These are phyloP conservation scores for Syngnathus floridae DNA, from an alignment of 2,113 vertebrate genomes.

Conservation along the genomic window DNA sequence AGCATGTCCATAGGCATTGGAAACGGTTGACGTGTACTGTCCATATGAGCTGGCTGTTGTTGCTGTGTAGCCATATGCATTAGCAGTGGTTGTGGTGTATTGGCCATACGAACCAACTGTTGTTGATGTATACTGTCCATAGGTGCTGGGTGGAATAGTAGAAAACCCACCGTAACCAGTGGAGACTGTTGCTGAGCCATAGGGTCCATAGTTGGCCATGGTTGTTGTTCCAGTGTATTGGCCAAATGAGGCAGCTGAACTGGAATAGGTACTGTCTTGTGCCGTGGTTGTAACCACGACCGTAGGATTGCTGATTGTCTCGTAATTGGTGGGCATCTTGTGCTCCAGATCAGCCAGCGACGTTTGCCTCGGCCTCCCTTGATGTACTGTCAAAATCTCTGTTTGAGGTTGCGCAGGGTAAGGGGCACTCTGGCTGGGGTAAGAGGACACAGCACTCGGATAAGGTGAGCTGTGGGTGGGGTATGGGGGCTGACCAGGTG, in stretches of 20 bases:
- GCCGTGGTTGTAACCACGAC: constrained; percentile 75
- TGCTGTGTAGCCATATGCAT: constrained; percentile 70
- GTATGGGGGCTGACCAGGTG: constrained; percentile 74
- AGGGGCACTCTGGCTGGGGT: constrained; percentile 73
- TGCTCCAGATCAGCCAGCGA: constrained; percentile 91
- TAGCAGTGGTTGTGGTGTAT: constrained; percentile 70
- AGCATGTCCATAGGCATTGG: constrained; percentile 76
- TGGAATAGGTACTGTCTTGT: constrained; percentile 71
- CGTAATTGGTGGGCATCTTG: constrained; percentile 92
- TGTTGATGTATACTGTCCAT: constrained; percentile 65
- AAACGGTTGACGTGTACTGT: constrained; percentile 68
- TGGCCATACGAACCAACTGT: constrained; percentile 74
- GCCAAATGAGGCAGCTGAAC: constrained; percentile 63
- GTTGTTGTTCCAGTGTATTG: constrained; percentile 64
- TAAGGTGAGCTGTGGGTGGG: constrained; percentile 78
- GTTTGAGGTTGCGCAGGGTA: constrained; percentile 73
- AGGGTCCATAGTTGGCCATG: constrained; percentile 68
- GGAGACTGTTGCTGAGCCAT: constrained; percentile 62
- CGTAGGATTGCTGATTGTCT: constrained; percentile 80
- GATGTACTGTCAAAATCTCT: constrained; percentile 75
- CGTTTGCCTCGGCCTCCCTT: constrained; percentile 85
- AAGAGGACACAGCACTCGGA: constrained; percentile 71
- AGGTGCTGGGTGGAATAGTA: constrained; percentile 65
- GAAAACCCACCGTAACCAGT: constrained; percentile 69
- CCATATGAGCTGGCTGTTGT: constrained; percentile 72